Base-by-base conservation (phyloP, 2,113 vertebrate species). In the Centrocercus urophasianus region DNA sequence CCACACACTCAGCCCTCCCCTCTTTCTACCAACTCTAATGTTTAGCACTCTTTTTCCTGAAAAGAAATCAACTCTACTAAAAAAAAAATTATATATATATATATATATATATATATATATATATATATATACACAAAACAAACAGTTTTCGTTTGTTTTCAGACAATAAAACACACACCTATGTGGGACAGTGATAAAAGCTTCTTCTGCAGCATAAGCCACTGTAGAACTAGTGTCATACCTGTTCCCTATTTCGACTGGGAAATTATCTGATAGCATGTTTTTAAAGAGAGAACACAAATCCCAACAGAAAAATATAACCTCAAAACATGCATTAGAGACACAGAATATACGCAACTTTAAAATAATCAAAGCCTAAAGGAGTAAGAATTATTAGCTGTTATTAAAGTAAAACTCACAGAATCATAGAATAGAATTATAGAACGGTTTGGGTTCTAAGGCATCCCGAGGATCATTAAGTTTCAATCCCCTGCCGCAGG, bases 271-370 rank as follows among this genome's bases (percentile, higher is more conserved):
- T 32, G 25, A 77, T 16, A 86, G 43, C 30, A 45, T 6, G 6
- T 27, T 79, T 47, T 83, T 76, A 57, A 61, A 92, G 22, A 90
- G 48, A 73, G 89, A 76, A 80, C 79, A 59, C 19, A 72, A 90
- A 65, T 15, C 88, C 2, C 54, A 83, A 52, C 11, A 32, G 73
- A 70, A 20, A 80, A 92, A 65, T n/a, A 1, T 1, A 76, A 70
- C 30, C 83, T 14, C 63, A 61, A 75, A 89, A 52, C 11, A 19
- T 5, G 43, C 69, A 84, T 86, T 36, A 67, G 38, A 78, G 32
- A 56, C 19, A 60, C 3, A 64, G 34, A 80, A 76, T 40, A 57
- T 47, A 10, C 5, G 2, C 11, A 65, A 65, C 8, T 28, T 36
- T 69, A 79, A 52, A 34, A 69, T 32, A 36, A 70, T 8, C 27